These are phyloP conservation scores for Tribolium madens DNA, from an alignment of 1,140 invertebrate genomes.

Conservation along the genomic window DNA sequence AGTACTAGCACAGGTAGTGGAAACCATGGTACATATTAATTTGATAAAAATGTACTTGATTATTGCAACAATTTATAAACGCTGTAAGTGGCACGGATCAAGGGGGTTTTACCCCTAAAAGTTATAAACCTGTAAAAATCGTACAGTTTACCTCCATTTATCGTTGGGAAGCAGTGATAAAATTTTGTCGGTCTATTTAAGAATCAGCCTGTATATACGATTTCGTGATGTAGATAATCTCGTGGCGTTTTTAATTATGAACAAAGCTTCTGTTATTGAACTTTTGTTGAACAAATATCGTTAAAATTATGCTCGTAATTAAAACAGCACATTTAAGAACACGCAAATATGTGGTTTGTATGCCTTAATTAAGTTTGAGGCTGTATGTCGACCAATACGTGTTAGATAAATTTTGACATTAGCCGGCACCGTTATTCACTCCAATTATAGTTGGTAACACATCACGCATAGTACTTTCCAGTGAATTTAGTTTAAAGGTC, in stretches of 20 bases:
- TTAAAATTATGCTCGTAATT: constrained; percentile 24
- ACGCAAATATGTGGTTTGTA: constrained; percentile 30
- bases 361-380: constrained; percentile 16
- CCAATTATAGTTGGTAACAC: constrained; percentile 21
- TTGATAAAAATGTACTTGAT: too few species aligned
- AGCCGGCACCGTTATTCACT: constrained; percentile 24
- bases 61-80: too few species aligned
- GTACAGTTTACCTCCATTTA: too few species aligned
- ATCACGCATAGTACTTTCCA: constrained; percentile 34
- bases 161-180: too few species aligned
- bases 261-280: not conserved
- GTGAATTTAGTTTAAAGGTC: constrained; percentile 30
- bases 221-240: not conserved
- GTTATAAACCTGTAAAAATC: too few species aligned
- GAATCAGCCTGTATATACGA: too few species aligned
- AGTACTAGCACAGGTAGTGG: too few species aligned
- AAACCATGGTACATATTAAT: too few species aligned
- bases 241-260: not conserved
- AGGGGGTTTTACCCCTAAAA: too few species aligned
- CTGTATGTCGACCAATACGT: constrained; percentile 18
- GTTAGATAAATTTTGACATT: constrained; percentile 28
- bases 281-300: constrained; percentile 10
- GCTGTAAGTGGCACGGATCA: too few species aligned
- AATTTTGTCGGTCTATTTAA: too few species aligned
- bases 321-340: constrained; percentile 33